Percentiles rank a stretch among this genome's conserved stretches.
These are phyloP conservation scores for Harlomillsia oculata DNA, from an alignment of 1,140 invertebrate genomes.

Conservation along the genomic window DNA sequence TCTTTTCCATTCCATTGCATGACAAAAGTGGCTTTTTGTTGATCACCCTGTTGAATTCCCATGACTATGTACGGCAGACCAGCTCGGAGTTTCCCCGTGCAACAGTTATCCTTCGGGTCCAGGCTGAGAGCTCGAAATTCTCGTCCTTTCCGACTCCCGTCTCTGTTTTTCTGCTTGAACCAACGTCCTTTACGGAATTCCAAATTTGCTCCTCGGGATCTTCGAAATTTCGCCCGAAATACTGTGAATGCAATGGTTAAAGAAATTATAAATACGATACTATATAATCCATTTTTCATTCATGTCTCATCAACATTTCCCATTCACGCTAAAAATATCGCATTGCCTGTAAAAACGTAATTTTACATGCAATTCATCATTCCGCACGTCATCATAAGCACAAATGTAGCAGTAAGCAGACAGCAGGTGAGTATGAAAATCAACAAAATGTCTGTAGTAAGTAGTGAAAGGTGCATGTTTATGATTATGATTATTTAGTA, in stretches of 20 bases:
- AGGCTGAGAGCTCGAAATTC: constrained; percentile 39
- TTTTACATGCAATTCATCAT: no score
- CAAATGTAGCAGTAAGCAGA: no score
- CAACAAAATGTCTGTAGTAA: no score
- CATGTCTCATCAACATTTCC: background rate
- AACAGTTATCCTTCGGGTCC: constrained; percentile 42
- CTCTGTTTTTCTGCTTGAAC: constrained; percentile 36
- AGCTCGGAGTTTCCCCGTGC: constrained; percentile 37
- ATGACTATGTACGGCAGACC: constrained; percentile 44
- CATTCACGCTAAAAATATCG: no score
- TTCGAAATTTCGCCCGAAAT: constrained; percentile 41
- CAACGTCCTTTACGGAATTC: constrained; percentile 41
- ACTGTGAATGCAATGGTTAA: no score
- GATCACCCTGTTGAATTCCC: constrained; percentile 41
- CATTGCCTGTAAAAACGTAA: no score
- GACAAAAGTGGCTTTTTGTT: constrained; percentile 43
- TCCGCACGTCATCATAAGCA: no score
- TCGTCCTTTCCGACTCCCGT: constrained; percentile 37
- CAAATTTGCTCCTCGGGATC: constrained; percentile 37
- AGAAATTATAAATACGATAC: no score
- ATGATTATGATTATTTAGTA: no score
- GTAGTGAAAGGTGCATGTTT: no score
- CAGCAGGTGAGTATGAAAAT: no score
- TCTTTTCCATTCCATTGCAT: constrained; percentile 42
- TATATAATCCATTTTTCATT: constrained; percentile 6